These are phyloP conservation scores for Oikopleura vanhoeffeni DNA, from an alignment of 23 tunicate genomes.

Conservation along the genomic window DNA sequence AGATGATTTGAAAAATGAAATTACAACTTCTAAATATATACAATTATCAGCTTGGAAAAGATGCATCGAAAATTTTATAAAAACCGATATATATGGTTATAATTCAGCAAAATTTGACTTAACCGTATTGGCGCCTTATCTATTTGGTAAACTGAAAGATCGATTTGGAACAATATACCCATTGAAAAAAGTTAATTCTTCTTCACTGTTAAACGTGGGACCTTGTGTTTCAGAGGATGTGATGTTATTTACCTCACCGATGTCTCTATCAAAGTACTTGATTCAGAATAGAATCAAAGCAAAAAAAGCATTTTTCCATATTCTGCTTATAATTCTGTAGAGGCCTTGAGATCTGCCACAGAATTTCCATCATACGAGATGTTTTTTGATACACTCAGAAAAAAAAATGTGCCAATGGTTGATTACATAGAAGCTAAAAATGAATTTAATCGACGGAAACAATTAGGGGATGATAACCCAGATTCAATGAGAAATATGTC, in stretches of 20 bases:
- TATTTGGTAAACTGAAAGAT: not conserved
- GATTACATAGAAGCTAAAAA: not conserved
- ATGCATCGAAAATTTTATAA: not conserved
- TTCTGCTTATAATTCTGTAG: not conserved
- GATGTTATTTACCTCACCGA: not conserved
- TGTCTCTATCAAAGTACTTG: not conserved
- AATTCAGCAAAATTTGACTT: not conserved
- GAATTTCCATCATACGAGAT: not conserved
- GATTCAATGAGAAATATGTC: not conserved
- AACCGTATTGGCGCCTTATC: not conserved
- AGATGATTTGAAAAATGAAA: not conserved
- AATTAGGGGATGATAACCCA: too few species aligned
- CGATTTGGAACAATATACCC: not conserved
- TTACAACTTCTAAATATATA: too few species aligned
- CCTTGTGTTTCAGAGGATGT: not conserved
- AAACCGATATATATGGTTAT: not conserved
- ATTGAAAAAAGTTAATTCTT: not conserved
- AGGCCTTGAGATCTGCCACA: not conserved
- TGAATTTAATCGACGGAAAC: not conserved
- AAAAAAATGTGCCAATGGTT: not conserved
- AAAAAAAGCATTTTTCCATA: not conserved
- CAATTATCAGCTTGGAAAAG: not conserved
- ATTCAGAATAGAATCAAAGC: not conserved
- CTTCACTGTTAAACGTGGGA: not conserved
- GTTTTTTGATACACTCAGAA: not conserved